Conservation (phyloP, 2,113 vertebrate genomes). For the Zonotrichia leucophrys region DNA sequence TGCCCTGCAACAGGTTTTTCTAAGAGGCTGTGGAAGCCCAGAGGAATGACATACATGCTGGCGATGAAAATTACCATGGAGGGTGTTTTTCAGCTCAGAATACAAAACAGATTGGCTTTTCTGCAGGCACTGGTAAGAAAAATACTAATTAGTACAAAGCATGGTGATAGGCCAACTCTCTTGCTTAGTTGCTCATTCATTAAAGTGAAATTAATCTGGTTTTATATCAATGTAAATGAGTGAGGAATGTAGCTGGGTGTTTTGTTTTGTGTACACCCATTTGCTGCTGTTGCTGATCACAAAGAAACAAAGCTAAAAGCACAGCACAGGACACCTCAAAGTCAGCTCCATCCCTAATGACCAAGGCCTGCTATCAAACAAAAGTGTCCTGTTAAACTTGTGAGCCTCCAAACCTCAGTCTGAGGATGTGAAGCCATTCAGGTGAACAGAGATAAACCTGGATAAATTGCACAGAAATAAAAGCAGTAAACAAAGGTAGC, state of each 20-base stretch:
- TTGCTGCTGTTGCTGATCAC: background rate
- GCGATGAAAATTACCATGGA: background rate
- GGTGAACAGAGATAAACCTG: background rate
- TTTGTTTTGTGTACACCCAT: background rate
- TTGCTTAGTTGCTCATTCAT: slow-evolving; percentile 38
- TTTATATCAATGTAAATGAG: slow-evolving; percentile 24
- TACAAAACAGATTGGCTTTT: slow-evolving; percentile 21
- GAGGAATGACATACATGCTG: background rate
- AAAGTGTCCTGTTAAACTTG: background rate
- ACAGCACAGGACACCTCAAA: background rate
- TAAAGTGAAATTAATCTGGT: slow-evolving; percentile 51
- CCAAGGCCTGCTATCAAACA: background rate
- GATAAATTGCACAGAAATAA: background rate
- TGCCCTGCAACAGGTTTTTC: background rate
- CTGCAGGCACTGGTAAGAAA: slow-evolving; percentile 26
- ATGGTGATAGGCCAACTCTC: background rate
- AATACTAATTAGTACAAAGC: slow-evolving; percentile 15
- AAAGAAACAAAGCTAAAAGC: background rate
- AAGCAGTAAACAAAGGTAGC: background rate
- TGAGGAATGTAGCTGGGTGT: background rate
- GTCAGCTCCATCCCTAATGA: background rate
- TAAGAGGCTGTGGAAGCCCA: background rate
- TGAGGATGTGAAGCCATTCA: background rate
- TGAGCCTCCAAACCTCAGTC: background rate
- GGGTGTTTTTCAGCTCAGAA: background rate